phyloP scores from a whole-genome alignment of 2,797 vertebrate genomes.

The Gallinago nigripennis region DNA sequence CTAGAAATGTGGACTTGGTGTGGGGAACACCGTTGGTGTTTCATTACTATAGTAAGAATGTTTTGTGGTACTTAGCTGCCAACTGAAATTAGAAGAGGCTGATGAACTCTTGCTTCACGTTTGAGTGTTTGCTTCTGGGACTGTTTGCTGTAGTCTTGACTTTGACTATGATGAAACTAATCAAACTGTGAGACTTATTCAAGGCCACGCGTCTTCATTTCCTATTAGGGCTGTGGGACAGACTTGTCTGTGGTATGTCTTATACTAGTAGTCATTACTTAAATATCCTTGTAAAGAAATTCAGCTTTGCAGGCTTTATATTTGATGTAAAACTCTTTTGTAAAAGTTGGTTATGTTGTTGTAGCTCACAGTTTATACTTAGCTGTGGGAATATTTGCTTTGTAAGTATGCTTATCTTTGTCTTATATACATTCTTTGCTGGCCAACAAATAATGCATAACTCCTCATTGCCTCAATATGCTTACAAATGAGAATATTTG shows the following conservation, averaged over 20 bases:
- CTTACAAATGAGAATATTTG: constrained; percentile 24
- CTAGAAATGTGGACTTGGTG: neutral
- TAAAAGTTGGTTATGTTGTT: neutral
- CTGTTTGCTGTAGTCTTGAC: neutral
- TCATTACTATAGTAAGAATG: neutral
- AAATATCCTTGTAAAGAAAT: neutral
- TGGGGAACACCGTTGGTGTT: neutral
- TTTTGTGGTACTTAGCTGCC: neutral
- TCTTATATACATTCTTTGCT: neutral
- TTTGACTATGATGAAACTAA: neutral
- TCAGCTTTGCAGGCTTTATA: neutral
- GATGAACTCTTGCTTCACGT: neutral
- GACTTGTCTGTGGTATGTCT: neutral
- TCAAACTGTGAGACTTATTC: neutral
- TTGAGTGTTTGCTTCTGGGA: neutral
- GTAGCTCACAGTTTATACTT: constrained; percentile 6
- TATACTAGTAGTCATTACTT: neutral
- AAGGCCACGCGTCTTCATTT: neutral
- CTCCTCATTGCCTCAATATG: neutral
- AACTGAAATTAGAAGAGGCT: neutral
- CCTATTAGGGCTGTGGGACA: neutral
- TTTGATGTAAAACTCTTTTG: neutral
- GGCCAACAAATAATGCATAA: neutral
- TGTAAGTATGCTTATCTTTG: neutral
- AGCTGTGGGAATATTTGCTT: neutral